phyloP scores from a whole-genome alignment of 1,140 invertebrate species.

The Orchesella cincta region DNA sequence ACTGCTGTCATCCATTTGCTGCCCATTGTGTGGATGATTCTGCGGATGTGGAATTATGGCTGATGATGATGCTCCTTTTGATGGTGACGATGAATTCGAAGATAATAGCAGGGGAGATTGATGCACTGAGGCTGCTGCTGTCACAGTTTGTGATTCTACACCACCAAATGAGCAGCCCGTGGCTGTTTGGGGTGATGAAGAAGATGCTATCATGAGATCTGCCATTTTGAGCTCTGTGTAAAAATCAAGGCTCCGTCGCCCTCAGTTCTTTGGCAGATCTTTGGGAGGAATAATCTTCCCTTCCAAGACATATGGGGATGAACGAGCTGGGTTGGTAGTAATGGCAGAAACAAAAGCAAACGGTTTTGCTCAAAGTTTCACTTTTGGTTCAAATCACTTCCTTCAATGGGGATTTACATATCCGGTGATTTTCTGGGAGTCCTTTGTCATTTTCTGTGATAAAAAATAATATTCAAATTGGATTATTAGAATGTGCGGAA shows the following conservation, averaged over 20 bases:
- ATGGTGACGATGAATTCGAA: not conserved
- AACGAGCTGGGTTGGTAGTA: not conserved
- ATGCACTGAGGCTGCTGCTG: not conserved
- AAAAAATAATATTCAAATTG: too few species aligned
- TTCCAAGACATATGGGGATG: not conserved
- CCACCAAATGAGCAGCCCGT: too few species aligned
- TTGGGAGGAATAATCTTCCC: slow-evolving; percentile 10
- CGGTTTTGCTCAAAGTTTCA: not conserved
- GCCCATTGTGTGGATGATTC: not conserved
- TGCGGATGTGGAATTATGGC: slow-evolving; percentile 26
- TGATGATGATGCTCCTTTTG: slow-evolving; percentile 13
- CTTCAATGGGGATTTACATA: not conserved
- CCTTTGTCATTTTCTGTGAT: too few species aligned
- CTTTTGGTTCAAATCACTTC: slow-evolving; percentile 9
- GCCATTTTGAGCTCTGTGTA: not conserved
- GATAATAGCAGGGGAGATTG: not conserved
- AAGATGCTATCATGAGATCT: slow-evolving; percentile 12
- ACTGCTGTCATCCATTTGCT: slow-evolving; percentile 15
- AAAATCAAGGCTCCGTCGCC: not conserved
- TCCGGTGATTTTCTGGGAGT: not conserved
- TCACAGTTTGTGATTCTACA: slow-evolving; percentile 7
- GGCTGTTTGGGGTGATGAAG: not conserved
- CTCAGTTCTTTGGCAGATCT: slow-evolving; percentile 9
- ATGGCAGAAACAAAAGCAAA: not conserved
- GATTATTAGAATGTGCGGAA: too few species aligned